Evolutionary conservation across 2,888 invertebrate genomes (phyloP).

Genomic region (Parapristionchus giblindavisi): DNA sequence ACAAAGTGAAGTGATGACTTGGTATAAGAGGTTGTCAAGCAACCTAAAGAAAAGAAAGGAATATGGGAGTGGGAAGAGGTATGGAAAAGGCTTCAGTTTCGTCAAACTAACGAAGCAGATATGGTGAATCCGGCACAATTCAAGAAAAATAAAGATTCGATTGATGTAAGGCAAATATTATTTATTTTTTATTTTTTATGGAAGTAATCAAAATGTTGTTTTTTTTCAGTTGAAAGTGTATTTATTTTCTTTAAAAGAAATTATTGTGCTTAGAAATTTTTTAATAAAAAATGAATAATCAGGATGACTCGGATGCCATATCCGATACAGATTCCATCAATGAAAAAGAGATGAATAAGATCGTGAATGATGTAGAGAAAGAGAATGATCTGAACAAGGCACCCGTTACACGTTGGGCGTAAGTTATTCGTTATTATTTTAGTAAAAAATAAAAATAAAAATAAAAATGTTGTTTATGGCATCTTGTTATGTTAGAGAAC

Average conservation of each 20-base stretch:
- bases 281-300: too few relatives aligned
- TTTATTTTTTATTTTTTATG: not conserved
- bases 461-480: too few relatives aligned
- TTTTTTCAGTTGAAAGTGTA: not conserved
- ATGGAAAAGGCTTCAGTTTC: constrained; percentile 5
- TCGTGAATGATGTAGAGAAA: constrained; percentile 56
- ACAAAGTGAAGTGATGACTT: too few relatives aligned
- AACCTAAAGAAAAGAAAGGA: constrained; percentile 19
- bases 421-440: constrained; percentile 30
- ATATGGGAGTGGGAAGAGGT: not conserved
- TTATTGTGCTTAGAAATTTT: too few relatives aligned
- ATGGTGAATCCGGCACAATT: constrained; percentile 30
- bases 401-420: constrained; percentile 52
- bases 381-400: constrained; percentile 47
- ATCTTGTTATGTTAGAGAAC: too few relatives aligned
- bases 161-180: constrained; percentile 7
- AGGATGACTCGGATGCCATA: constrained; percentile 48
- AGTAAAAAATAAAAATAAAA: too few relatives aligned
- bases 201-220: not conserved
- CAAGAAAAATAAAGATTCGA: constrained; percentile 21
- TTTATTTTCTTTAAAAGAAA: not conserved
- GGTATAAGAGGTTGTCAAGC: too few relatives aligned
- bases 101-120: not conserved
- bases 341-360: constrained; percentile 52
- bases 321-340: constrained; percentile 43